Percentiles rank a stretch among this genome's conserved stretches.
Conservation (phyloP, 1,140 invertebrate species). For the Chrysomallon squamiferum region DNA sequence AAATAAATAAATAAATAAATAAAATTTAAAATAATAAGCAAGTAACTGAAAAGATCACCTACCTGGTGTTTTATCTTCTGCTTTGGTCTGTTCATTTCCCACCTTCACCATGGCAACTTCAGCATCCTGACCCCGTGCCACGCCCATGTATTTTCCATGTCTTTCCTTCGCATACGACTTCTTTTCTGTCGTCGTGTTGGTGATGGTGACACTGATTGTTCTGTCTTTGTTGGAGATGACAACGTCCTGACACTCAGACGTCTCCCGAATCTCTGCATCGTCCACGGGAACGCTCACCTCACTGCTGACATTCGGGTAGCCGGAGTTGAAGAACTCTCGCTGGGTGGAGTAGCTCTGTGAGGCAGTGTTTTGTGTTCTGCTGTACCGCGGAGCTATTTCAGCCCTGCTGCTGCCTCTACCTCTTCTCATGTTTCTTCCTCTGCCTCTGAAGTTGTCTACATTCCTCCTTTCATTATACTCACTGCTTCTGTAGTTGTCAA, state of each 20-base stretch:
- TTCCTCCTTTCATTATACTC: too few species aligned
- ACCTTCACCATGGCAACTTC: neutral
- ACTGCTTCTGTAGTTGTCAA: too few species aligned
- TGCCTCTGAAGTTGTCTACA: constrained; percentile 1
- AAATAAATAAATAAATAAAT: too few species aligned
- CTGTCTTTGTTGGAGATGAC: constrained; percentile 36
- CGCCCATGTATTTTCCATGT: constrained; percentile 16
- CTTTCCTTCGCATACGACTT: constrained; percentile 35
- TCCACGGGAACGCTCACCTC: neutral
- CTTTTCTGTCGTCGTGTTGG: constrained; percentile 34
- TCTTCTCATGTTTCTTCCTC: neutral
- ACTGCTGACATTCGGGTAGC: neutral
- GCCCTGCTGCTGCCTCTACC: constrained; percentile 12
- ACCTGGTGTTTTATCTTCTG: too few species aligned
- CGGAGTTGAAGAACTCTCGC: neutral
- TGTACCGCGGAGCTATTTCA: neutral
- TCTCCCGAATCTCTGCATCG: neutral
- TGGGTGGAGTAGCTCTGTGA: too few species aligned
- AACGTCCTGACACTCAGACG: constrained; percentile 18
- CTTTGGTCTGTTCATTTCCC: too few species aligned
- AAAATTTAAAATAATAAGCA: too few species aligned
- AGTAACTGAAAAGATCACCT: too few species aligned
- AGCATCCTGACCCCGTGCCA: neutral
- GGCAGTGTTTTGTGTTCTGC: too few species aligned
- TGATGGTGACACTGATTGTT: constrained; percentile 36